Evolutionary conservation across 2,113 vertebrate species (phyloP).

Genomic region (Sander vitreus): DNA sequence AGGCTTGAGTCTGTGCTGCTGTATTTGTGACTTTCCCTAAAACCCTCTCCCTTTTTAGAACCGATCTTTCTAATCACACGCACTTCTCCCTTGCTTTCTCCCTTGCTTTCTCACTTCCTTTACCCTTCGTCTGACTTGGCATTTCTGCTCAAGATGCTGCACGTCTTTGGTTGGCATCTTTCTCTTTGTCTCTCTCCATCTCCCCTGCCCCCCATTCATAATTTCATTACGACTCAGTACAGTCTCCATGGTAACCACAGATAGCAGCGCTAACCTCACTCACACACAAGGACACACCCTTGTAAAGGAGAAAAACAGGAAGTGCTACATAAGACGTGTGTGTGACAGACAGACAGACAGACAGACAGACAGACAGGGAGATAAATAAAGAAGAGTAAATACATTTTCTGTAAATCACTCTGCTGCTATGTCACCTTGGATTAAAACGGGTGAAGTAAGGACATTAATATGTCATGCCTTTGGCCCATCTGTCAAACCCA

Average conservation of each 20-base stretch:
- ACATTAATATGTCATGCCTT: constrained; percentile 12
- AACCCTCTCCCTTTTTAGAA: constrained; percentile 38
- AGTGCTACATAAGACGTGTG: constrained; percentile 36
- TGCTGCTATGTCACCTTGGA: constrained; percentile 10
- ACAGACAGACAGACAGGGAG: background rate
- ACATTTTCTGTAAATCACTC: background rate
- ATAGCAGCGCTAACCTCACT: constrained; percentile 62
- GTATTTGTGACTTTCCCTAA: constrained; percentile 49
- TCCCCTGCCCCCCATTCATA: constrained; percentile 52
- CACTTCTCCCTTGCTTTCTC: constrained; percentile 26
- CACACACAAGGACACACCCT: constrained; percentile 77
- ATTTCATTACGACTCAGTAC: constrained; percentile 67
- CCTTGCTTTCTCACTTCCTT: constrained; percentile 9
- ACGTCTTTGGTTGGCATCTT: constrained; percentile 21
- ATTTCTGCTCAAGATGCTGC: constrained; percentile 41
- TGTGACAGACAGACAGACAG: constrained; percentile 5
- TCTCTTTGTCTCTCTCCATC: constrained; percentile 35
- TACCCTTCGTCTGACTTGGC: constrained; percentile 24
- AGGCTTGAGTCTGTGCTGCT: constrained; percentile 30
- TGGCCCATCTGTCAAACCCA: constrained; percentile 30
- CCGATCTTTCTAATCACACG: constrained; percentile 14
- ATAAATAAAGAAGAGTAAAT: background rate
- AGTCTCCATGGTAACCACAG: constrained; percentile 80
- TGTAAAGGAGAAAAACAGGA: constrained; percentile 71
- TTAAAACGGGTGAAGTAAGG: constrained; percentile 7